Base-by-base conservation (phyloP, 2,797 vertebrate genomes). In the Chloroceryle amazona region DNA sequence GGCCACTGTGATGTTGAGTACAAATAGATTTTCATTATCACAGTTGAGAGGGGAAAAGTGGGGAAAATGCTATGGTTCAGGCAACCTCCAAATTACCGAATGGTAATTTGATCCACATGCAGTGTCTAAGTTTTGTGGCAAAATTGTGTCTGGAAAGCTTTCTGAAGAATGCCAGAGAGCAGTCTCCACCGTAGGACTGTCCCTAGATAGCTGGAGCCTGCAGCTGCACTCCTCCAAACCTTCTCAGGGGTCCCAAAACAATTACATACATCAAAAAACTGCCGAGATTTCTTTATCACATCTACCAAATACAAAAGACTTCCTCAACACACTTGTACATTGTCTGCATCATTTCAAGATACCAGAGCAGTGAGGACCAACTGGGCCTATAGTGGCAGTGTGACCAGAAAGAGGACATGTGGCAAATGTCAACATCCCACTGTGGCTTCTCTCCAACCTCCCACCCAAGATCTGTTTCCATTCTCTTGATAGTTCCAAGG, bases 321-420 rank as follows among this genome's bases (percentile, higher is more conserved):
- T 15, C 46, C 37, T 39, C 33, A 42, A 49, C 17, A 81, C 15
- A 15, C 11, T 33, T 75, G 23, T 18, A 7, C 31, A 22, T 39
- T 22, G 4, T 31, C 44, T 81, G 19, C 16, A 46, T 54, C 4
- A 0, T 18, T 90, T 81, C 37, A 68, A 68, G 83, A 90, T 20
- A 57, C 26, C 33, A 75, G 21, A 1, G 1, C 5, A 49, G 54
- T 44, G 46, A 84, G 54, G 54, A 86, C 25, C 13, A 90, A 6
- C 5, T 31, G 81, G 26, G 49, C 29, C 25, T 5, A 29, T 7
- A 39, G 37, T 0, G 0, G 6, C 44, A 46, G 7, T 1, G 21
- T 4, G 4, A 21, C 26, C 33, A 78, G 71, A 75, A 83, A 81
- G 26, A 89, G 8, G 11, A n/a, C 37, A 35, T 0, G 0, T 42